Conservation (phyloP, 2,888 invertebrate species). For the Ecliptopera silaceata region DNA sequence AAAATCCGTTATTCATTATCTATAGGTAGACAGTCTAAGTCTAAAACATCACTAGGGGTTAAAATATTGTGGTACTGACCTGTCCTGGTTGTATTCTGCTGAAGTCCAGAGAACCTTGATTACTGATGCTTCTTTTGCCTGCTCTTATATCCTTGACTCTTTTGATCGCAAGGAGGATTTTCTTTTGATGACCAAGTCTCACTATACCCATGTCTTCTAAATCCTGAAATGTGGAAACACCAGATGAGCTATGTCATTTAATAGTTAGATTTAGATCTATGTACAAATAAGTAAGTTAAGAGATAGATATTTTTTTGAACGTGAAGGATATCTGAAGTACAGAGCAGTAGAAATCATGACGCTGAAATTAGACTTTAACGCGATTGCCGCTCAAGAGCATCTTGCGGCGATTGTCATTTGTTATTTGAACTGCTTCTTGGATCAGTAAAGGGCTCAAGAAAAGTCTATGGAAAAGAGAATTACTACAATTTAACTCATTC, state of each 20-base stretch:
- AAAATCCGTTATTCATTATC: slow-evolving; percentile 54
- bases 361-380: no score
- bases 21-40: slow-evolving; percentile 39
- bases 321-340: no score
- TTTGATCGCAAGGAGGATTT: slow-evolving; percentile 97
- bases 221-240: slow-evolving; percentile 80
- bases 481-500: no score
- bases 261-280: background rate
- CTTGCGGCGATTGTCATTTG: no score
- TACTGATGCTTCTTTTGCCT: slow-evolving; percentile 88
- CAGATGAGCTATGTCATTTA: background rate
- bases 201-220: slow-evolving; percentile 98
- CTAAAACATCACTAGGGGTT: slow-evolving; percentile 75
- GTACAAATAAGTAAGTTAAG: no score
- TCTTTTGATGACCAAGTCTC: slow-evolving; percentile 98
- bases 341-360: no score
- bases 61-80: slow-evolving; percentile 66
- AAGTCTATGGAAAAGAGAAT: no score
- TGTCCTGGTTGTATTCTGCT: slow-evolving; percentile 74
- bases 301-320: no score
- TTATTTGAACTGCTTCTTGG: no score
- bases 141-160: slow-evolving; percentile 96
- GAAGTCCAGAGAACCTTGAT: slow-evolving; percentile 76
- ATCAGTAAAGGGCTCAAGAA: no score
- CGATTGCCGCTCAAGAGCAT: no score